Percentiles rank a stretch among this genome's conserved stretches.
Conservation (phyloP, 2,113 vertebrate genomes). For the Tiliqua scincoides region DNA sequence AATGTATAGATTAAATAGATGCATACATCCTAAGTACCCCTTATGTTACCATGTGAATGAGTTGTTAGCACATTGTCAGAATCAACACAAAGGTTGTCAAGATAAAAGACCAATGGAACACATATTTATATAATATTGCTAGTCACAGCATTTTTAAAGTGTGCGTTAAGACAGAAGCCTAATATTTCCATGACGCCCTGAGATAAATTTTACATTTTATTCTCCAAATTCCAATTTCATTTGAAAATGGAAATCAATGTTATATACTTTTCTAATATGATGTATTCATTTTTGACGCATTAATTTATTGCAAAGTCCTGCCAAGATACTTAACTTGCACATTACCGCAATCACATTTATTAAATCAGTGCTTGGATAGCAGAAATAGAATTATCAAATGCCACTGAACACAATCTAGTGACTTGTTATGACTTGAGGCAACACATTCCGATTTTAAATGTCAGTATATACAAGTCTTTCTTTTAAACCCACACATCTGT, state of each 20-base stretch:
- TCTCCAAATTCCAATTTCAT: slow-evolving; percentile 12
- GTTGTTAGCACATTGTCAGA: background rate
- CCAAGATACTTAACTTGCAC: slow-evolving; percentile 36
- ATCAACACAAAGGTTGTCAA: background rate
- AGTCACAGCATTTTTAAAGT: slow-evolving; percentile 19
- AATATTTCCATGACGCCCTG: background rate
- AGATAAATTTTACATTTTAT: slow-evolving; percentile 6
- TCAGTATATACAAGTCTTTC: slow-evolving; percentile 61
- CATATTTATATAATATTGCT: background rate
- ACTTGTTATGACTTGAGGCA: slow-evolving; percentile 55
- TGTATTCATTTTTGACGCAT: slow-evolving; percentile 38
- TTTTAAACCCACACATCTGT: slow-evolving; percentile 60
- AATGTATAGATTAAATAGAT: background rate
- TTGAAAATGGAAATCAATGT: slow-evolving; percentile 19
- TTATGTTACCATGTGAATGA: background rate
- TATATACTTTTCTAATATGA: slow-evolving; percentile 20
- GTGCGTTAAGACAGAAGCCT: background rate
- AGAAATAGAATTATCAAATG: slow-evolving; percentile 70
- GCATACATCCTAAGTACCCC: background rate
- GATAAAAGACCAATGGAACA: background rate
- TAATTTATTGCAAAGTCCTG: slow-evolving; percentile 37
- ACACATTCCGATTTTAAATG: slow-evolving; percentile 70
- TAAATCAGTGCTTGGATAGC: slow-evolving; percentile 24
- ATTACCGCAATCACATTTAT: slow-evolving; percentile 26
- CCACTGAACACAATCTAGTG: slow-evolving; percentile 56